These are phyloP conservation scores for Hydrocynus forskahlii DNA, from an alignment of 2,797 vertebrate genomes.

Conservation along the genomic window DNA sequence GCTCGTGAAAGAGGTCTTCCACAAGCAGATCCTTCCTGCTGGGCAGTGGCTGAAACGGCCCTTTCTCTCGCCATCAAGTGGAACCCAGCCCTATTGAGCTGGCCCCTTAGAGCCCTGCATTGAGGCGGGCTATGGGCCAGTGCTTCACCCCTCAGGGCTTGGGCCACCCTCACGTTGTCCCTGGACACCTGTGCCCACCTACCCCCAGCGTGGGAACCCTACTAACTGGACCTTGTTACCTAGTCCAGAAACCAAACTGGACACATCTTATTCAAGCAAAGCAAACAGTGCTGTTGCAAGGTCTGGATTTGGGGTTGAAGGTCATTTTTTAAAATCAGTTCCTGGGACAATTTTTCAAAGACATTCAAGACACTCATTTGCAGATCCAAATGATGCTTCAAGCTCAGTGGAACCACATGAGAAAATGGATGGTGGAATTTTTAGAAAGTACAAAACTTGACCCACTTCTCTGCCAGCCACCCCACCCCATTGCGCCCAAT, in stretches of 20 bases:
- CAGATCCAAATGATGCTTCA: background rate
- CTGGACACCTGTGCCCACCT: constrained; percentile 81
- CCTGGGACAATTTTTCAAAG: background rate
- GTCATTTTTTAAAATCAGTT: background rate
- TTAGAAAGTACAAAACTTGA: constrained; percentile 47
- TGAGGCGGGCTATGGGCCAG: constrained; percentile 90
- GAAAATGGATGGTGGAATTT: background rate
- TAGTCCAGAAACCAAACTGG: constrained; percentile 35
- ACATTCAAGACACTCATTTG: background rate
- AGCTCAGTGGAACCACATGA: background rate
- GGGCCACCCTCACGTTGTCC: constrained; percentile 79
- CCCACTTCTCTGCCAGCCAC: constrained; percentile 43
- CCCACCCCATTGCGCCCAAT: constrained; percentile 52
- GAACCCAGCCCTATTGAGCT: constrained; percentile 91
- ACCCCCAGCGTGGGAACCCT: constrained; percentile 79
- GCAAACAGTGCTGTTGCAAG: background rate
- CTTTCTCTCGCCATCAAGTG: constrained; percentile 98
- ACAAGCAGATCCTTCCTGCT: constrained; percentile 95
- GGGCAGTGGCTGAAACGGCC: constrained; percentile 89
- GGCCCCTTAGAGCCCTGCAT: constrained; percentile 91
- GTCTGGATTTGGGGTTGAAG: background rate
- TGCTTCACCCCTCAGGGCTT: constrained; percentile 72
- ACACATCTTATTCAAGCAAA: constrained; percentile 5
- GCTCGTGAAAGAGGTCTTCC: constrained; percentile 94
- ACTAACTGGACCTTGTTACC: constrained; percentile 45